phyloP scores from a whole-genome alignment of 2,113 vertebrate genomes.

The Festucalex cinctus region DNA sequence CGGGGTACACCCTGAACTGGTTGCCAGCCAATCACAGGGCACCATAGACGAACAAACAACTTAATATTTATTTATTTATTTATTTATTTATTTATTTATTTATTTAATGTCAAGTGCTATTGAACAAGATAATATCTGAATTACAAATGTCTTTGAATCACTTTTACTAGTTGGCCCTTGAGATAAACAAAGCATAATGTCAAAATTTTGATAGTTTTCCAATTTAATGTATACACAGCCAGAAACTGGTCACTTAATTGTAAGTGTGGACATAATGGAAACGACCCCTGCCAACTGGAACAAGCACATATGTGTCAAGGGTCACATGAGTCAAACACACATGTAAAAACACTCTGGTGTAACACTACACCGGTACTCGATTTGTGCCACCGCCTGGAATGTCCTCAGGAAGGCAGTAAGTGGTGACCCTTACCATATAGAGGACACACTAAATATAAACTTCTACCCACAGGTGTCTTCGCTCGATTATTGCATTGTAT shows the following conservation, averaged over 20 bases:
- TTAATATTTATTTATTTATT: no score
- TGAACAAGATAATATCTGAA: not conserved
- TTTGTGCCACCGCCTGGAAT: conserved; percentile 45
- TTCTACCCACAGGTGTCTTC: conserved; percentile 32
- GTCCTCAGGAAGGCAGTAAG: conserved; percentile 48
- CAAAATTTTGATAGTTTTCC: not conserved
- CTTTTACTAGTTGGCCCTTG: not conserved
- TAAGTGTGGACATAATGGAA: not conserved
- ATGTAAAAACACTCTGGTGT: conserved; percentile 41
- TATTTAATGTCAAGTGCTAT: no score
- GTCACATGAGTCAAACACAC: conserved; percentile 18
- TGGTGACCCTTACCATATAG: conserved; percentile 83
- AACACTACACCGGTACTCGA: conserved; percentile 50
- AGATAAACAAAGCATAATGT: not conserved
- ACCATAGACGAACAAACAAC: no score
- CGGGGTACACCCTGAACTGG: no score
- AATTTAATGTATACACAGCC: not conserved
- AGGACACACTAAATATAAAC: conserved; percentile 89
- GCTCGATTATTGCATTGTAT: conserved; percentile 15
- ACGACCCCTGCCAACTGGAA: conserved; percentile 19
- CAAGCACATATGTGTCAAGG: conserved; percentile 39
- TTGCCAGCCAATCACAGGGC: no score
- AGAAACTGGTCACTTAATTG: conserved; percentile 20
- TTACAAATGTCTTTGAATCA: not conserved
- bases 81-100: no score